Conservation (phyloP, 2,113 vertebrate species). For the Neolamprologus hecqui region DNA sequence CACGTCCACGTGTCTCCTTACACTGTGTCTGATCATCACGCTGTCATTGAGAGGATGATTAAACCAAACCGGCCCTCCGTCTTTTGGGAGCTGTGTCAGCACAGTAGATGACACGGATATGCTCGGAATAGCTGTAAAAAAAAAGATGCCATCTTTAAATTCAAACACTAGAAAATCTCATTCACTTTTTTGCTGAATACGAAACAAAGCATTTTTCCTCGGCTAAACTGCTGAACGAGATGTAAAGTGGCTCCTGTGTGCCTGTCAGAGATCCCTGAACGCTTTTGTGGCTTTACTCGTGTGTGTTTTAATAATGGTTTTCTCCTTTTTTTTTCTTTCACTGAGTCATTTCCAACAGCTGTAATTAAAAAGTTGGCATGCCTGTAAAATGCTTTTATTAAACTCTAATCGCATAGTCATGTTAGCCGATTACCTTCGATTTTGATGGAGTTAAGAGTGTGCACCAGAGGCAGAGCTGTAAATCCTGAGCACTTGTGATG, state of each 20-base stretch:
- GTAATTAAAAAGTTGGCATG: not conserved
- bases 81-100: conserved; percentile 58
- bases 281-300: not conserved
- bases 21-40: conserved; percentile 1
- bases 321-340: not conserved
- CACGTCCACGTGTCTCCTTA: conserved; percentile 11
- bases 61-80: conserved; percentile 34
- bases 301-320: conserved; percentile 48
- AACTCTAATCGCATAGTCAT: conserved; percentile 43
- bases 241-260: conserved; percentile 21
- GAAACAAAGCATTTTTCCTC: conserved; percentile 25
- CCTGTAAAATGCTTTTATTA: conserved; percentile 59
- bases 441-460: conserved; percentile 26
- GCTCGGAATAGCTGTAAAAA: conserved; percentile 19
- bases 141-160: conserved; percentile 43
- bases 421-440: conserved; percentile 25
- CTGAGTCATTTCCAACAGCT: not conserved
- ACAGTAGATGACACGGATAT: conserved; percentile 38
- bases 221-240: conserved; percentile 39
- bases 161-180: conserved; percentile 27
- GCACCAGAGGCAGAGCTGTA: not conserved
- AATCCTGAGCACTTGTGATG: conserved; percentile 9
- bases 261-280: not conserved
- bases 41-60: conserved; percentile 39
- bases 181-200: conserved; percentile 55